Evolutionary conservation across 2,888 invertebrate genomes (phyloP).

Genomic region (Priocnemis perturbator): DNA sequence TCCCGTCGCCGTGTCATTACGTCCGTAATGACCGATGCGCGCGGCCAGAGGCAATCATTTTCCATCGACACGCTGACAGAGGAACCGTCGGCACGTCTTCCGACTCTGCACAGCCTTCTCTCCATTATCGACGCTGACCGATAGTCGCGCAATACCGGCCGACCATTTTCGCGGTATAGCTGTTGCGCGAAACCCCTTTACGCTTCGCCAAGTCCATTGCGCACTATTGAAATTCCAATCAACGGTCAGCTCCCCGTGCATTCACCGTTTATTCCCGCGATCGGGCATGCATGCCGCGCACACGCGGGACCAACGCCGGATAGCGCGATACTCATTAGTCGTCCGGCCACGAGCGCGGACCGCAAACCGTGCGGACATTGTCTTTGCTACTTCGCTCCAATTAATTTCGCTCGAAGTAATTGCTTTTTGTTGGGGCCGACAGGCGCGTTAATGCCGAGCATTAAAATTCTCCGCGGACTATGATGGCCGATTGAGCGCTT

Average conservation of each 20-base stretch:
- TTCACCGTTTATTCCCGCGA: conserved; percentile 13
- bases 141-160: conserved; percentile 4
- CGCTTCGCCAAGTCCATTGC: conserved; percentile 30
- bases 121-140: neutral
- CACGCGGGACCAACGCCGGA: neutral
- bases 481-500: too few relatives aligned
- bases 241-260: conserved; percentile 23
- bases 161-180: conserved; percentile 13
- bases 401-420: too few relatives aligned
- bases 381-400: too few relatives aligned
- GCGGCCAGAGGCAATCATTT: too few relatives aligned
- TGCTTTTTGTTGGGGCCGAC: too few relatives aligned
- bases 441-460: too few relatives aligned
- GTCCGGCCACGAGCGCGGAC: too few relatives aligned
- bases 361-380: too few relatives aligned
- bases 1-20: too few relatives aligned
- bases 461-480: too few relatives aligned
- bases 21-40: too few relatives aligned
- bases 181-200: conserved; percentile 17
- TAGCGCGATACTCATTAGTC: neutral
- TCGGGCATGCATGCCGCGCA: conserved; percentile 5
- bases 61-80: neutral
- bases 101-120: neutral
- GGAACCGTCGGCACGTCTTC: neutral
- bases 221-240: conserved; percentile 17